Evolutionary conservation across 2,888 invertebrate genomes (phyloP), one percentile per base, ranked within the genome.

Genomic region (Brenthis hecate): DNA sequence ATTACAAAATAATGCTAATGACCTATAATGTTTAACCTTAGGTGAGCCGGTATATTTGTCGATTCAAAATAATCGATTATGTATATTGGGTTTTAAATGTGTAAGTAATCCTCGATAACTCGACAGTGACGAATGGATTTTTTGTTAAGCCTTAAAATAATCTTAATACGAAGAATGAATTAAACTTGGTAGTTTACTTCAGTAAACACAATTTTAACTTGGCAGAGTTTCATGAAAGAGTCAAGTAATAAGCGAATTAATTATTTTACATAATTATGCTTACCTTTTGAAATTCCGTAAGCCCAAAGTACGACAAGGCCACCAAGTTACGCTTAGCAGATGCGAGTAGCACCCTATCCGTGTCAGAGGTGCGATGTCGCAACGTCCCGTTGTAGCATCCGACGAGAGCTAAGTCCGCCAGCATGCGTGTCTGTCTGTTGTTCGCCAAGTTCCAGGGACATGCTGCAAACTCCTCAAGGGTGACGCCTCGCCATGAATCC

Each of bases 341-440:
- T 50, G 97, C 97, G 73, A 99, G 92, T 94, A 99, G 96, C 60
- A 98, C 96, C 65, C 96, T 93, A 81, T 98, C 97, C 51, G 97
- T 94, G 80, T 97, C 97, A 13, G 94, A 90, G 62, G 94, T 93
- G 65, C 90, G 80, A 62, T 96, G 94, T 93, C 97, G 95, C 75
- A 95, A 94, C 61, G 96, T 95, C 77, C 95, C 96, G 84, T 99
- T 98, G 92, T 99, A 99, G 92, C 99, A 99, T 68, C 98, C 98
- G 51, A 99, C 96, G 62, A 99, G 94, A 69, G 97, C 97, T 75
- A 99, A 94, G 93, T 99, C 98, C 16, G 99, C 98, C 80, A 99
- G 88, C 99, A 99, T 99, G 76, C 99, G 94, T 3, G 99, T 99
- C 92, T 99, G 99, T 72, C 99, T 94, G 91, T 99, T 99, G 81